These are phyloP conservation scores for Cyanoderma ruficeps DNA, from an alignment of 2,113 vertebrate genomes.

Conservation along the genomic window DNA sequence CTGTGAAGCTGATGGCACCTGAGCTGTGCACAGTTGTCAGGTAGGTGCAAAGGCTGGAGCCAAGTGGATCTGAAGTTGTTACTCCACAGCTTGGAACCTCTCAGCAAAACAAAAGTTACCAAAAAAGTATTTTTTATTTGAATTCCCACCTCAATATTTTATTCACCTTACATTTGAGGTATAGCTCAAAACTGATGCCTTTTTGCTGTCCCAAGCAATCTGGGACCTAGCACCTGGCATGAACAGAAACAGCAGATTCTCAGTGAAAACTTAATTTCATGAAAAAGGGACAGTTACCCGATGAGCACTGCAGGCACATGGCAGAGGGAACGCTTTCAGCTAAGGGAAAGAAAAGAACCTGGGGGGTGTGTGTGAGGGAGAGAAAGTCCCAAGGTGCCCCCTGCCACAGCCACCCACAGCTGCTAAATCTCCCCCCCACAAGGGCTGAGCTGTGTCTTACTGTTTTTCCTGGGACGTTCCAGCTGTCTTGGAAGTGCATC, in stretches of 20 bases:
- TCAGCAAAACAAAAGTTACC: not conserved
- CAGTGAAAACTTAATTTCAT: not conserved
- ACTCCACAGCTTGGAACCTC: not conserved
- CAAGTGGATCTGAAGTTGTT: not conserved
- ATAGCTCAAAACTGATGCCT: not conserved
- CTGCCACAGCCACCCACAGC: no score
- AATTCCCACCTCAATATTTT: not conserved
- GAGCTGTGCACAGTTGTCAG: not conserved
- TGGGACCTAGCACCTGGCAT: not conserved
- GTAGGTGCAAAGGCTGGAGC: not conserved
- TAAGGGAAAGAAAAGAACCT: not conserved
- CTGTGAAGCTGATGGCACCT: not conserved
- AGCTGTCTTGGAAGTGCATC: not conserved
- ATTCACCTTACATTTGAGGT: not conserved
- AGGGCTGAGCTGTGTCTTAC: not conserved
- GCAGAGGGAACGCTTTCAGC: not conserved
- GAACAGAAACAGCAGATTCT: not conserved
- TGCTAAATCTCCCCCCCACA: fast-evolving
- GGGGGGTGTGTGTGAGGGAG: not conserved
- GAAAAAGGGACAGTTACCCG: not conserved
- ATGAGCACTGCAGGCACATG: not conserved
- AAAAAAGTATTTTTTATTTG: not conserved
- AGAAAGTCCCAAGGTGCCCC: not conserved
- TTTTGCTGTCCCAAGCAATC: not conserved
- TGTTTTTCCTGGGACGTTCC: not conserved